phyloP scores from a whole-genome alignment of 2,113 vertebrate species.

The Rhegmatorhina hoffmannsi region DNA sequence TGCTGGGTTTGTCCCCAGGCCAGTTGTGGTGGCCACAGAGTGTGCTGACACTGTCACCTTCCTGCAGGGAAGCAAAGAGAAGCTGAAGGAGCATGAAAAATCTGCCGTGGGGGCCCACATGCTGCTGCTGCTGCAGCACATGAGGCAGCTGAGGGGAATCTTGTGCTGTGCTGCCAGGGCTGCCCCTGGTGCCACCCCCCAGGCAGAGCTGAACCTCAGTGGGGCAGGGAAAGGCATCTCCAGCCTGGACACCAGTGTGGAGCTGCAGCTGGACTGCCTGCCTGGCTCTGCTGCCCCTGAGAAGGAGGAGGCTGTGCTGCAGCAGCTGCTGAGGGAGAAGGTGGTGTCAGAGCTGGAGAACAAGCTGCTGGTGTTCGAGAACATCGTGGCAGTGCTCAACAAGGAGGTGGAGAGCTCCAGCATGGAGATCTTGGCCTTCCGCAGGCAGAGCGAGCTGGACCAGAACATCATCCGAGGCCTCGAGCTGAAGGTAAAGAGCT shows the following conservation, averaged over 20 bases:
- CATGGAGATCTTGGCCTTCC: constrained; percentile 71
- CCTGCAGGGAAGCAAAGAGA: constrained; percentile 75
- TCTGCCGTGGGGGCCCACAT: constrained; percentile 71
- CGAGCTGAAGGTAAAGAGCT: constrained; percentile 75
- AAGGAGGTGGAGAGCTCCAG: constrained; percentile 83
- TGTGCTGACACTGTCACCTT: background rate
- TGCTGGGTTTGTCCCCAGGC: background rate
- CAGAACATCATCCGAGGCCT: constrained; percentile 75
- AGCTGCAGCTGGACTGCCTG: constrained; percentile 65
- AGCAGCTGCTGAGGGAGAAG: constrained; percentile 59
- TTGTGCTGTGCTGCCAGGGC: background rate
- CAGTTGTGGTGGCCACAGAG: background rate
- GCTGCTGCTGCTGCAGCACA: constrained; percentile 74
- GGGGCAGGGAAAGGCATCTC: constrained; percentile 30
- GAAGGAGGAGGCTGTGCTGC: constrained; percentile 60
- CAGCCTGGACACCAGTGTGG: constrained; percentile 36
- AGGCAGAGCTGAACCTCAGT: background rate
- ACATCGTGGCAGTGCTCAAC: constrained; percentile 83
- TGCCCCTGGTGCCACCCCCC: background rate
- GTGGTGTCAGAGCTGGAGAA: constrained; percentile 78
- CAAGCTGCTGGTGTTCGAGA: constrained; percentile 83
- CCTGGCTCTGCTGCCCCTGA: constrained; percentile 17
- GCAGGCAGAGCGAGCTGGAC: constrained; percentile 75
- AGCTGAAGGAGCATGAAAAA: constrained; percentile 77
- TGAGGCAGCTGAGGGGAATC: constrained; percentile 64